These are phyloP conservation scores for Tetragonisca angustula DNA, from an alignment of 2,888 invertebrate species.

Conservation along the genomic window DNA sequence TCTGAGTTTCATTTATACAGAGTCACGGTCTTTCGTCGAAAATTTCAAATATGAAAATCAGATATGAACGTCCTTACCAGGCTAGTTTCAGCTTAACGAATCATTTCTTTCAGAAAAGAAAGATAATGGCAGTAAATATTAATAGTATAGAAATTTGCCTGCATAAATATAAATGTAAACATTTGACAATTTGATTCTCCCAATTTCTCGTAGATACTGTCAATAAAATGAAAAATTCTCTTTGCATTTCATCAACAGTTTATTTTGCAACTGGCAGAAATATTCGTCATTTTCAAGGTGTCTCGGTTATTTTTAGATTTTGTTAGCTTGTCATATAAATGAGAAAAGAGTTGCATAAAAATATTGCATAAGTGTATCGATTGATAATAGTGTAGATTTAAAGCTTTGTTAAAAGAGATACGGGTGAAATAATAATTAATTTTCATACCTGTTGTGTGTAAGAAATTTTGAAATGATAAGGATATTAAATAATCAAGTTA, in stretches of 20 bases:
- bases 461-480: not conserved
- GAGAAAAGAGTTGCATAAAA: not conserved
- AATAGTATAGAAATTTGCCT: not conserved
- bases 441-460: not conserved
- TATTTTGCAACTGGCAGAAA: not conserved
- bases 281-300: not conserved
- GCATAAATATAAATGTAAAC: not conserved
- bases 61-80: not conserved
- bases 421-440: not conserved
- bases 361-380: not conserved
- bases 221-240: not conserved
- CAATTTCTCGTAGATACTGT: not conserved
- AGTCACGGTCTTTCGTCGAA: not conserved
- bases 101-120: not conserved
- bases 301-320: not conserved
- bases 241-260: not conserved
- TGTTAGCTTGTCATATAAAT: not conserved
- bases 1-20: not conserved
- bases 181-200: not conserved
- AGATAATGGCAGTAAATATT: not conserved
- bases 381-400: not conserved
- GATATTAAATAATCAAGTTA: not conserved
- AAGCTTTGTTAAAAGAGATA: not conserved
- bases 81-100: not conserved
- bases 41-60: not conserved